Conservation (phyloP, 2,888 invertebrate species). For the Apamea epomidion region DNA sequence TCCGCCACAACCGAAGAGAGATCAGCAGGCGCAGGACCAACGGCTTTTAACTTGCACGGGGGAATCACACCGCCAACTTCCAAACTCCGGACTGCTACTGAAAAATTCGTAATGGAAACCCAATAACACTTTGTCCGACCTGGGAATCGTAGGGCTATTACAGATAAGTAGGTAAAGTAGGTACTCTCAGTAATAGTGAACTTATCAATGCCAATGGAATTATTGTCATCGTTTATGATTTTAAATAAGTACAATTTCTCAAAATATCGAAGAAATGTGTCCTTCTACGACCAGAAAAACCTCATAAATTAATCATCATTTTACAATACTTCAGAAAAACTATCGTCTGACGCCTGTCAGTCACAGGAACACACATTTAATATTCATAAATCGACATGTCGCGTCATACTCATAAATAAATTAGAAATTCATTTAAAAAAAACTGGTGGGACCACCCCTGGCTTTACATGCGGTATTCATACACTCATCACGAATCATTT, state of each 20-base stretch:
- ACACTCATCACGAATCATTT: slow-evolving; percentile 75
- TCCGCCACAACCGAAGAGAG: background rate
- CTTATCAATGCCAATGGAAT: background rate
- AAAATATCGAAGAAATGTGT: slow-evolving; percentile 3
- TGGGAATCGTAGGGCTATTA: background rate
- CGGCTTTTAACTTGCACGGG: background rate
- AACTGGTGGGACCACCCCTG: slow-evolving; percentile 81
- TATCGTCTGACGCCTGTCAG: slow-evolving; percentile 68
- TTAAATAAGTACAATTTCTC: background rate
- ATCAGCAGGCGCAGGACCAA: background rate
- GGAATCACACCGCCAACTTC: background rate
- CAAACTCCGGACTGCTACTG: background rate
- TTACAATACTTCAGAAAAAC: slow-evolving; percentile 61
- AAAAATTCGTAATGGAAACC: background rate
- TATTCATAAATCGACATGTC: slow-evolving; percentile 84
- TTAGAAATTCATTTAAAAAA: slow-evolving; percentile 81
- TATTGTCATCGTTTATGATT: background rate
- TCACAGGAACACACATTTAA: slow-evolving; percentile 74
- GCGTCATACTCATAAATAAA: slow-evolving; percentile 84
- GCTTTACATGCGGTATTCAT: slow-evolving; percentile 70
- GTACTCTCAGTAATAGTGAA: background rate
- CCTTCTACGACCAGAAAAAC: slow-evolving; percentile 1
- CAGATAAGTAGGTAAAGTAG: background rate
- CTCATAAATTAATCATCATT: slow-evolving; percentile 55
- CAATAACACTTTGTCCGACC: background rate